Evolutionary conservation across 2,113 vertebrate species (phyloP).

Genomic region (Myotis yumanensis): DNA sequence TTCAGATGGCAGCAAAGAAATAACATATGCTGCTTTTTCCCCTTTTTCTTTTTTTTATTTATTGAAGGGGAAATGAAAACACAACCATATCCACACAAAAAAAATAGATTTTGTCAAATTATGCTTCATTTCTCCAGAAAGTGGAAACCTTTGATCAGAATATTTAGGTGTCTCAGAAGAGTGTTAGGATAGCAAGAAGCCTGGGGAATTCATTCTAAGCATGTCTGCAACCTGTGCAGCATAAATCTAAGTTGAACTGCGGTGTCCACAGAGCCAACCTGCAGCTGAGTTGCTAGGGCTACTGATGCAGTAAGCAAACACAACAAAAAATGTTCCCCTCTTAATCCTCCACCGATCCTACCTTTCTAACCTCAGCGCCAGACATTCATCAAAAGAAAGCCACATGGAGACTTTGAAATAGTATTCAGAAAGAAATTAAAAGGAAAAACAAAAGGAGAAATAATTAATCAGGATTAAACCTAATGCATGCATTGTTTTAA

Average conservation of each 20-base stretch:
- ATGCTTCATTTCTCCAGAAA: slow-evolving; percentile 59
- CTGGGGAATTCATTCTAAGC: slow-evolving; percentile 31
- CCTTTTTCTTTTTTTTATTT: slow-evolving; percentile 28
- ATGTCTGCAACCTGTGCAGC: background rate
- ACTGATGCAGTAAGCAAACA: slow-evolving; percentile 67
- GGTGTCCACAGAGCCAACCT: background rate
- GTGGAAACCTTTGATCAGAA: slow-evolving; percentile 68
- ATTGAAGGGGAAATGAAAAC: slow-evolving; percentile 73
- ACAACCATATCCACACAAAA: slow-evolving; percentile 61
- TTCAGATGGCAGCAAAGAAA: slow-evolving; percentile 77
- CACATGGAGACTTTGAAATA: slow-evolving; percentile 36
- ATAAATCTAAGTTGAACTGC: slow-evolving; percentile 46
- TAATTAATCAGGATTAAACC: background rate
- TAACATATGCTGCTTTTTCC: slow-evolving; percentile 58
- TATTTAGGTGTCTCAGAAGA: slow-evolving; percentile 64
- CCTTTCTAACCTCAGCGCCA: slow-evolving; percentile 49
- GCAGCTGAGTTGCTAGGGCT: slow-evolving; percentile 61
- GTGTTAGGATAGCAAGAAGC: slow-evolving; percentile 30
- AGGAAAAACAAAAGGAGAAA: background rate
- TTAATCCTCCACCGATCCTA: slow-evolving; percentile 24
- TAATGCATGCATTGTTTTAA: background rate
- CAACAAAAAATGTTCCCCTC: slow-evolving; percentile 43
- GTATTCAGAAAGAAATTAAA: slow-evolving; percentile 40
- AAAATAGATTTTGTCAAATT: slow-evolving; percentile 72
- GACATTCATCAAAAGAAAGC: slow-evolving; percentile 57